A percentile compares a stretch with the other conserved stretches of the same genome.
Evolutionary conservation across 2,113 vertebrate species (phyloP).

Genomic region (Thunnus maccoyii): DNA sequence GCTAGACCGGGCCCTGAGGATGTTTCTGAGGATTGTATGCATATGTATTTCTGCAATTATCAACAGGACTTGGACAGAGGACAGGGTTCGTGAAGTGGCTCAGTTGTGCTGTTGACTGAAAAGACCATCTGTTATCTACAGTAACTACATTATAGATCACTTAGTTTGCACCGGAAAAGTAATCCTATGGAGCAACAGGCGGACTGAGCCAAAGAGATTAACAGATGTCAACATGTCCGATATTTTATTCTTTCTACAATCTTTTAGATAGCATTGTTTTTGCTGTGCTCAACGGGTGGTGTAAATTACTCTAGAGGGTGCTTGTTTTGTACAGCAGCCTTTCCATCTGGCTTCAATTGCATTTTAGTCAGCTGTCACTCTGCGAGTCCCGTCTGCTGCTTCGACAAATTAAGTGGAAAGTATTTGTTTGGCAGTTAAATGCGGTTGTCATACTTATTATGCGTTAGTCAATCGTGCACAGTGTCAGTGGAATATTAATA

Average conservation of each 20-base stretch:
- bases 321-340: neutral
- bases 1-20: neutral
- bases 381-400: slow-evolving; percentile 4
- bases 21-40: neutral
- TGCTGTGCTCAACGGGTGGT: too few relatives aligned
- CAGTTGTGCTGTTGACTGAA: neutral
- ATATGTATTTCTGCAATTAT: neutral
- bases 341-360: neutral
- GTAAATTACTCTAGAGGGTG: neutral
- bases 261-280: too few relatives aligned
- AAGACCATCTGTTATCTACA: neutral
- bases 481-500: neutral
- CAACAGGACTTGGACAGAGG: neutral
- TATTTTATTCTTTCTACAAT: too few relatives aligned
- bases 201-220: too few relatives aligned
- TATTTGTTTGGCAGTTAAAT: neutral
- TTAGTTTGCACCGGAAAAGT: too few relatives aligned
- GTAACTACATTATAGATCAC: neutral
- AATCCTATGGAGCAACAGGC: too few relatives aligned
- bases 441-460: too few relatives aligned
- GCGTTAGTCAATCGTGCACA: neutral
- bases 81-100: neutral
- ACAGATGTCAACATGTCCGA: too few relatives aligned
- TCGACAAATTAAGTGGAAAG: neutral
- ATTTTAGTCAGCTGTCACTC: neutral